Base-by-base conservation (phyloP, 2,113 vertebrate species). In the Corythoichthys haematopterus region DNA sequence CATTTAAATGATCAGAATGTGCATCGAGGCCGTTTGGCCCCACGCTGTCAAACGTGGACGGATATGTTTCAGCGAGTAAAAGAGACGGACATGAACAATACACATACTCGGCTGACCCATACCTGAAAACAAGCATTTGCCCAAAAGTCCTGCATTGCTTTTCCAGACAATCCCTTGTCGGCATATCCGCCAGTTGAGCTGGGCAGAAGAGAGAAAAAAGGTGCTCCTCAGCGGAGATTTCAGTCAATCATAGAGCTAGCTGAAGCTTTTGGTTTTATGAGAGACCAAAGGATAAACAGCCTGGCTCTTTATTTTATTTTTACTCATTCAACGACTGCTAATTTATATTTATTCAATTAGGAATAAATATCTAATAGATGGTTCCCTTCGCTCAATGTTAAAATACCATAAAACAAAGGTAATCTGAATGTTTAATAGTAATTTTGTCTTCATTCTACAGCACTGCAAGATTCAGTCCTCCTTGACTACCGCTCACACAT, bases 1-100 rank as follows among this genome's bases (percentile, higher is more conserved):
- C 88, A 85, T 88, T 88, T 88, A 90, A 88, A 87, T 90, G 82
- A 91, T 91, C 88, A 86, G 78, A 86, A 89, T 85, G 84, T 67
- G 83, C 85, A 88, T 85, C 84, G 84, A 85, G 87, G 83, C 87
- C 87, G 84, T 86, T 86, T 88, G 86, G 84, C 86, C 82, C 75
- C 61, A 65, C 33, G 76, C 90, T 88, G 88, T 90, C 88, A 90
- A 88, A 87, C 87, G 85, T 86, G 84, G 87, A 90, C 85, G 81
- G 86, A 91, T 85, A 87, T 77, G 81, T 89, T 89, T 90, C 86
- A 90, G 86, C 82, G 76, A 86, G 87, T 81, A 79, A 87, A 79
- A 85, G 85, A 86, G 76, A 80, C 82, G 81, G 89, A 88, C 83
- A 83, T 78, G 77, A 76, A 74, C 65, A 68, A 57, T 51, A 47